Evolutionary conservation across 1,140 invertebrate species (phyloP), one percentile per base, ranked within the genome.

Genomic region (Bathynomus jamesi): DNA sequence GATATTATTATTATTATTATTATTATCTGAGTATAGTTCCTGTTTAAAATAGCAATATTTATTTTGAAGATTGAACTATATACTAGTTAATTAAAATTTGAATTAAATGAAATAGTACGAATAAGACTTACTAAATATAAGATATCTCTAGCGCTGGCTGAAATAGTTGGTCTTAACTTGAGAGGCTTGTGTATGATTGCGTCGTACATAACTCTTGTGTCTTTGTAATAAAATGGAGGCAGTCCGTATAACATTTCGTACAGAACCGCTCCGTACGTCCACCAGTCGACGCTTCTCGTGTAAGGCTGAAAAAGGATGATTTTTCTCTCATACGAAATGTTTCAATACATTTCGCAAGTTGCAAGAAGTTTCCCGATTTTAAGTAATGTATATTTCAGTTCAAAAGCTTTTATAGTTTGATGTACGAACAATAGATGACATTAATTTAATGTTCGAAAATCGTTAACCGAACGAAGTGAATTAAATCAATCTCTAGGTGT

Each of bases 161-260:
- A 85, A 3, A 84, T 81, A 73, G 83, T 85, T 5, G 81, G 81
- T 61, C 83, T 78, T 2, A 88, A 79, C 70, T 81, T 74, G 5
- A 88, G 79, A 0, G 85, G 85, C 78, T 86, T 85, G 78, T 86
- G 81, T 3, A 88, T 75, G 72, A 88, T 88, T 73, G 84, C 85
- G 73, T 87, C 83, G 78, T 87, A 88, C 86, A 88, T 87, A 80
- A 86, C 84, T 10, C 83, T 78, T 17, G 84, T 85, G 80, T 88
- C 85, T 61, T 84, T 81, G 72, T 83, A 85, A 78, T 87, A 87
- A 78, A 88, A 88, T 63, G 87, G 87, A 27, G 87, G 87, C 78
- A 87, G 80, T 17, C 87, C 87, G 80, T 86, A 87, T 62, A 89
- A 79, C 88, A 90, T 90, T 82, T 90, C 89, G 81, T 87, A 90